phyloP scores from a whole-genome alignment of 2,797 vertebrate species.

The Pelochelys cantorii region DNA sequence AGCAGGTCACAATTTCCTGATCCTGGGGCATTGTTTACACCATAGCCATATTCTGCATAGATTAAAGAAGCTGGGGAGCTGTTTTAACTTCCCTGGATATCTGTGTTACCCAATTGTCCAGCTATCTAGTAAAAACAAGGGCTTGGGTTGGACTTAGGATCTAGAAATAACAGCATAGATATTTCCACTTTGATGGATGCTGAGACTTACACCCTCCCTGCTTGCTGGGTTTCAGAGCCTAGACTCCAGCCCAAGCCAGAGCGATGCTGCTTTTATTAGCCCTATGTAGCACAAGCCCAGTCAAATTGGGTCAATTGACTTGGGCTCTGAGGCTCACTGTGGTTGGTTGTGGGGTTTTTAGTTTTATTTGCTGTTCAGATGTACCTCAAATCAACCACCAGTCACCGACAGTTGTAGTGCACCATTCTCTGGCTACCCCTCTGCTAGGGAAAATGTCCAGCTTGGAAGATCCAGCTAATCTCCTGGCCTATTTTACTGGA shows the following conservation, averaged over 20 bases:
- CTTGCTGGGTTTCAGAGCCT: neutral
- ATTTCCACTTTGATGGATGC: neutral
- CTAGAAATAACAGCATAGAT: neutral
- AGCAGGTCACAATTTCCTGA: neutral
- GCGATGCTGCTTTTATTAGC: neutral
- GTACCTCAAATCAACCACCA: neutral
- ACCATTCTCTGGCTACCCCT: accelerated
- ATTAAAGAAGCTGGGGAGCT: neutral
- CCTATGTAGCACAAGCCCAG: neutral
- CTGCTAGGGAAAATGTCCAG: accelerated
- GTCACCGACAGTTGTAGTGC: neutral
- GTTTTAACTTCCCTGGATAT: neutral
- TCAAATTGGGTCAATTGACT: neutral
- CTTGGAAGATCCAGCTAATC: accelerated
- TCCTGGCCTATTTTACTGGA: neutral
- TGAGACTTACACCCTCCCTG: neutral
- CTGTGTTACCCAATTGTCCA: neutral
- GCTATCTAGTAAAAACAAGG: neutral
- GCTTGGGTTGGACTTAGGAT: neutral
- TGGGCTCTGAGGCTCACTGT: neutral
- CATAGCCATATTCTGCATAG: neutral
- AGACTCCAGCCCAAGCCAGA: neutral
- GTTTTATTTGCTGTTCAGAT: neutral
- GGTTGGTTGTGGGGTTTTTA: neutral
- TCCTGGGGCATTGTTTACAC: neutral